A percentile compares a stretch with the other conserved stretches of the same genome.
Evolutionary conservation across 2,113 vertebrate genomes (phyloP).

Genomic region (Illadopsis cleaveri): DNA sequence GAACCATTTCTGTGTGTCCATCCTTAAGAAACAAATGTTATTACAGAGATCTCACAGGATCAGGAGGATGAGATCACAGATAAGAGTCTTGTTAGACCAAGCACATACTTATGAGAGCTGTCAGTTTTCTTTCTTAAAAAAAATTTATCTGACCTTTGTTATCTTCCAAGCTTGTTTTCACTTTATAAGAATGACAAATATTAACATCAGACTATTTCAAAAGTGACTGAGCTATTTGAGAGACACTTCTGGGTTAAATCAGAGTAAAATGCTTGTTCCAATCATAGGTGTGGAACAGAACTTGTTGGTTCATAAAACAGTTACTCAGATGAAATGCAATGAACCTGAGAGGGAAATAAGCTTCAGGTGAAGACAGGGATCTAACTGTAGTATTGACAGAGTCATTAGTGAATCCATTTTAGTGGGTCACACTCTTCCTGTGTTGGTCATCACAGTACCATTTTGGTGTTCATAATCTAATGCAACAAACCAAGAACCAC

Average conservation of each 20-base stretch:
- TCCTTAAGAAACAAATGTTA: background rate
- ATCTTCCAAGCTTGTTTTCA: conserved; percentile 10
- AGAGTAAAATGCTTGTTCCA: background rate
- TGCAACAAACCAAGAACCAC: background rate
- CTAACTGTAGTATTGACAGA: background rate
- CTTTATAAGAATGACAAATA: background rate
- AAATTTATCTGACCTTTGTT: background rate
- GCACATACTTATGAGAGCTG: background rate
- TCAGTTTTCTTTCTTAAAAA: conserved; percentile 6
- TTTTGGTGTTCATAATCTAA: background rate
- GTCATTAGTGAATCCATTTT: background rate
- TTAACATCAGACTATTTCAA: background rate
- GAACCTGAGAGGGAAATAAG: background rate
- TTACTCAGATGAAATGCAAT: conserved; percentile 17
- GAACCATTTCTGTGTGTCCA: background rate
- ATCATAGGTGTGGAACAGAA: background rate
- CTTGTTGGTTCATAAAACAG: background rate
- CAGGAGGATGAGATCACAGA: background rate
- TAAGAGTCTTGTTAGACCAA: background rate
- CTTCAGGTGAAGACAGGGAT: conserved; percentile 11
- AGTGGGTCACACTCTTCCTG: background rate
- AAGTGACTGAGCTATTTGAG: background rate
- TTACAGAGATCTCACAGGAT: background rate
- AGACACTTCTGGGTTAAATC: background rate
- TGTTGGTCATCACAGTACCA: background rate